Conservation (phyloP, 2,113 vertebrate genomes). For the Halichoeres trimaculatus region DNA sequence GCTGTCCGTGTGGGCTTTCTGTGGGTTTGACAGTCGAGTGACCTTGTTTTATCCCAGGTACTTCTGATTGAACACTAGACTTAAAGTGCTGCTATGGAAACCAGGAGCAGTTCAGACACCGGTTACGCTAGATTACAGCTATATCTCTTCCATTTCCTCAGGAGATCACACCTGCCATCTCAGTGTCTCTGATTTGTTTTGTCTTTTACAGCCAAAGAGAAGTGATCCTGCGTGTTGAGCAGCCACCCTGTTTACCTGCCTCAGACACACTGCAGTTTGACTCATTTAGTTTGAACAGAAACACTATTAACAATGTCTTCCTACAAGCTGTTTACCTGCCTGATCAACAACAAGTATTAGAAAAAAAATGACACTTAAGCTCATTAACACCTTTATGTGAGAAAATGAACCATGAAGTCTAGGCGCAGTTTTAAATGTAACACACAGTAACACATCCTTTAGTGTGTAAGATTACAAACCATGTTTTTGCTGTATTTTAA, state of each 20-base stretch:
- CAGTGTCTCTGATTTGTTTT: neutral
- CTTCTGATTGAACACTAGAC: constrained; percentile 47
- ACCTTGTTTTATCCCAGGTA: constrained; percentile 49
- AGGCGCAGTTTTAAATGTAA: neutral
- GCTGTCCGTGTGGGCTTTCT: constrained; percentile 42
- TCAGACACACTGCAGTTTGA: constrained; percentile 25
- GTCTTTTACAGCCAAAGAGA: neutral
- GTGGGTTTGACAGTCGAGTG: constrained; percentile 51
- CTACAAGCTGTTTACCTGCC: constrained; percentile 24
- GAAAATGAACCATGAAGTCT: constrained; percentile 13
- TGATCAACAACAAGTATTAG: neutral
- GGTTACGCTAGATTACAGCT: constrained; percentile 42
- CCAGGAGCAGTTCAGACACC: constrained; percentile 44
- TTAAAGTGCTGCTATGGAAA: constrained; percentile 65
- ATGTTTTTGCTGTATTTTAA: neutral
- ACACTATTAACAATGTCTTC: constrained; percentile 50
- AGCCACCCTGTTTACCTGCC: constrained; percentile 43
- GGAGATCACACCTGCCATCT: neutral
- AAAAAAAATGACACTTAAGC: constrained; percentile 11
- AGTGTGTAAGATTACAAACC: neutral
- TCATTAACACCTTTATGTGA: constrained; percentile 14
- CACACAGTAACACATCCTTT: neutral
- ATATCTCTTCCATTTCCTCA: constrained; percentile 1
- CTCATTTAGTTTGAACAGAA: constrained; percentile 47
- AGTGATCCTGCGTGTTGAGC: constrained; percentile 26